Base-by-base conservation (phyloP, 2,113 vertebrate genomes). In the Equus przewalskii region DNA sequence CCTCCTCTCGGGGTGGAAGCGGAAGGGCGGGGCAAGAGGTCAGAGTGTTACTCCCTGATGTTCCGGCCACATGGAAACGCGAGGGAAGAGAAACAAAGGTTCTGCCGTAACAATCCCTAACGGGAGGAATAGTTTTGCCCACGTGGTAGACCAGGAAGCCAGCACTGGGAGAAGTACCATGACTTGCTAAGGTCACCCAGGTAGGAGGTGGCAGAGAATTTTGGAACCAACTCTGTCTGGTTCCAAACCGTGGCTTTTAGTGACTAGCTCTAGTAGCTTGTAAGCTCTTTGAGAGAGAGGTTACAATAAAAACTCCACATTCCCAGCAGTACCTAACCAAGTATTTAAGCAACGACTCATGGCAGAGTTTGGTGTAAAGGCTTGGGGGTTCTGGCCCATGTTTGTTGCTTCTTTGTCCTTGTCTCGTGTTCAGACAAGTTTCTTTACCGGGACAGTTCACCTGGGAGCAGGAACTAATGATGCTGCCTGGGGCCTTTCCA, bases 11-110 rank as follows among this genome's bases (percentile, higher is more conserved):
- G 26, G 41, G 26, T 3, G 0, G 49, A 72, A 73, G 24, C 14
- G 64, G 56, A 67, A 44, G 22, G 41, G 2, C 0, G 0, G 8
- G 16, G 30, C 28, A 11, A 36, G 72, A 70, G 33, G 69, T 18
- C 24, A 16, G 69, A 33, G 33, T 16, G 19, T 51, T 6, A 28
- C 24, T n/a, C 7, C 36, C 49, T 4, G 15, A 22, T 16, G 2
- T 30, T 64, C 49, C 4, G 0, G 26, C 80, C 41, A 1, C 7
- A 0, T 14, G 81, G 84, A 60, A 76, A 81, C 5, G 0, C 0
- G 10, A 67, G 21, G 64, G 36, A 15, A 54, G 22, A 62, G 56
- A 73, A 83, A 64, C 3, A 6, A 80, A 79, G 15, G 3, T 83
- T 83, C 81, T 11, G 1, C 76, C 16, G 0, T 54, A 28, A 13